Evolutionary conservation across 2,113 vertebrate genomes (phyloP).

Genomic region (Albula glossodonta): DNA sequence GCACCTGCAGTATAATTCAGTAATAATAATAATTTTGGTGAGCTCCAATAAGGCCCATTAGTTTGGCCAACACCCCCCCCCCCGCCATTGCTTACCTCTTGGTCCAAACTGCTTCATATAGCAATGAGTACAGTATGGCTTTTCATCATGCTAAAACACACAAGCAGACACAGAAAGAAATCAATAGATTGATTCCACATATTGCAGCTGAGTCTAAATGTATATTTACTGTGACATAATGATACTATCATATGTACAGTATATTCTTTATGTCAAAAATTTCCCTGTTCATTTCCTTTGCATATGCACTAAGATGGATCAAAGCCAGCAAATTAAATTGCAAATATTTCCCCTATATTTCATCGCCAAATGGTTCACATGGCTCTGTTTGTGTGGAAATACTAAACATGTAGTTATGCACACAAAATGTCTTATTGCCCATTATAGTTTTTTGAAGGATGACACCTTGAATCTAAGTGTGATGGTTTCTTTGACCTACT

Average conservation of each 20-base stretch:
- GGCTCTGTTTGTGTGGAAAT: too few relatives aligned
- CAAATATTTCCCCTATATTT: not conserved
- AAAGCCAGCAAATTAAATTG: not conserved
- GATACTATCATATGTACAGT: too few relatives aligned
- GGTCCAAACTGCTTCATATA: conserved; percentile 76
- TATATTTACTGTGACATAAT: too few relatives aligned
- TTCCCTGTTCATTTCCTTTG: not conserved
- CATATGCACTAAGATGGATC: not conserved
- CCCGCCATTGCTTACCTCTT: conserved; percentile 61
- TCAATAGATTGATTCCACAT: not conserved
- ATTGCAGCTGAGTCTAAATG: not conserved
- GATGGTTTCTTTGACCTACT: too few relatives aligned
- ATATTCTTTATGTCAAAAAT: not conserved
- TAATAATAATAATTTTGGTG: too few relatives aligned
- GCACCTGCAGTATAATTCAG: not conserved
- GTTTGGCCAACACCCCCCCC: not conserved
- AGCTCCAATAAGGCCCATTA: not conserved
- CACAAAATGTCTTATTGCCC: not conserved
- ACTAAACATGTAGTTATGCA: not conserved
- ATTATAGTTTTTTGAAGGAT: not conserved
- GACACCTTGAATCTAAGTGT: not conserved
- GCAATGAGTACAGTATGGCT: conserved; percentile 75
- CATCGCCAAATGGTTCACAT: not conserved
- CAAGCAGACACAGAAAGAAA: not conserved
- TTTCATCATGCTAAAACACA: conserved; percentile 76